phyloP scores from a whole-genome alignment of 1,140 invertebrate species.

The Prorops nasuta region DNA sequence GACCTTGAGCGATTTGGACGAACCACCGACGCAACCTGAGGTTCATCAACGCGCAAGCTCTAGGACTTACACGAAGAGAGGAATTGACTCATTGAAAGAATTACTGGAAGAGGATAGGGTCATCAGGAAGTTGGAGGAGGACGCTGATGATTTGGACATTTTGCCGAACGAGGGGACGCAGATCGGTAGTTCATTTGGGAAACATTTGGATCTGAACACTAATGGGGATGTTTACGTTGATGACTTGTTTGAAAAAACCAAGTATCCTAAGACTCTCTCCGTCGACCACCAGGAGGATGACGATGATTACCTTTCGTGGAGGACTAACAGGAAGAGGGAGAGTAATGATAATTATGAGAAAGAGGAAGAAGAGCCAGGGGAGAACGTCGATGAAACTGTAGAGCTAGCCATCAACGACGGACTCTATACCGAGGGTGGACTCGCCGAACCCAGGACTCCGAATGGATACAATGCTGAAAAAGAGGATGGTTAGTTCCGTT shows the following conservation, averaged over 20 bases:
- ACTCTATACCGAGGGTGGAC: constrained; percentile 66
- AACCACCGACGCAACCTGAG: background rate
- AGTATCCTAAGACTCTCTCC: constrained; percentile 17
- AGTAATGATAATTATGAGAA: constrained; percentile 52
- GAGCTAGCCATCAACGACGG: constrained; percentile 21
- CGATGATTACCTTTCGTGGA: background rate
- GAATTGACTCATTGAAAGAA: constrained; percentile 4
- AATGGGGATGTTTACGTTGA: background rate
- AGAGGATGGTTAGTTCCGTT: background rate
- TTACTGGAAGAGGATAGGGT: constrained; percentile 1
- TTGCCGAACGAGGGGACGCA: constrained; percentile 14
- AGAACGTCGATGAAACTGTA: constrained; percentile 17
- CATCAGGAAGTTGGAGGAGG: constrained; percentile 4
- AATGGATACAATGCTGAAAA: too few species aligned
- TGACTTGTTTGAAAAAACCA: constrained; percentile 35
- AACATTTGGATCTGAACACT: background rate
- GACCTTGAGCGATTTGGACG: background rate
- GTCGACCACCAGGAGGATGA: background rate
- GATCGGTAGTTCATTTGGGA: background rate
- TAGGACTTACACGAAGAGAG: constrained; percentile 11
- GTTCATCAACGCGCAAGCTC: too few species aligned
- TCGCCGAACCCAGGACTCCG: background rate
- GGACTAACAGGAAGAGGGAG: constrained; percentile 11
- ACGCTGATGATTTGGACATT: constrained; percentile 21
- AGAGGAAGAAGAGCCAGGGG: constrained; percentile 25